A percentile compares a stretch with the other conserved stretches of the same genome.
phyloP scores from a whole-genome alignment of 2,888 invertebrate genomes.

The Zygaena filipendulae region DNA sequence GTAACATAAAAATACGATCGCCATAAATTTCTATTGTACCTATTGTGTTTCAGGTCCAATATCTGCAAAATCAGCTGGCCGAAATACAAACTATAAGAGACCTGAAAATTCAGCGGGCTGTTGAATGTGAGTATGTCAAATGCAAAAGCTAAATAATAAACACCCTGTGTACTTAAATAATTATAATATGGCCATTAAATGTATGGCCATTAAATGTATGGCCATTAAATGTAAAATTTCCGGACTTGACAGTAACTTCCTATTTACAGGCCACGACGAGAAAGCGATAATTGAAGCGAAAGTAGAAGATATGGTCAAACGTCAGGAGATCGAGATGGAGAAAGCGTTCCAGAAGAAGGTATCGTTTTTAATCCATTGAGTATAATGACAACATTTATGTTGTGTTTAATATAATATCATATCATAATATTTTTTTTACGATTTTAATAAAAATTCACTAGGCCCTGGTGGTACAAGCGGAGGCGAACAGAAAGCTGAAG shows the following conservation, averaged over 20 bases:
- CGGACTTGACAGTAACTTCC: too few species aligned
- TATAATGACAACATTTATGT: not conserved
- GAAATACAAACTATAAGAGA: constrained; percentile 46
- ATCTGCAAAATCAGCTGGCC: constrained; percentile 47
- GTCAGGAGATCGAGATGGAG: constrained; percentile 73
- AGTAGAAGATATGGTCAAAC: constrained; percentile 76
- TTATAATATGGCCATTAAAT: too few species aligned
- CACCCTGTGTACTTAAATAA: too few species aligned
- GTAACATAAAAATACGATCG: too few species aligned
- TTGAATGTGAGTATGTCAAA: constrained; percentile 58
- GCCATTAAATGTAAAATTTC: too few species aligned
- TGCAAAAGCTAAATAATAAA: too few species aligned
- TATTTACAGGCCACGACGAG: constrained; percentile 42
- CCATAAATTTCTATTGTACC: too few species aligned
- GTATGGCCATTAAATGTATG: too few species aligned
- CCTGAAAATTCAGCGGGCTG: constrained; percentile 47
- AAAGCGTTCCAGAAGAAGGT: constrained; percentile 79
- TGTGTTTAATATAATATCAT: not conserved
- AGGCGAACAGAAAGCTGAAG: constrained; percentile 78
- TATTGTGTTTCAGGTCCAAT: constrained; percentile 44
- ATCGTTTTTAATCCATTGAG: not conserved
- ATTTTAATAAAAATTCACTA: constrained; percentile 32
- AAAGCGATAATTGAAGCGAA: constrained; percentile 63
- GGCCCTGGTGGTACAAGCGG: constrained; percentile 73
- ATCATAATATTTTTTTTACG: constrained; percentile 9